Percentiles rank a stretch among this genome's conserved stretches.
phyloP scores from a whole-genome alignment of 1,140 invertebrate genomes.

The Probaryconus sp. region DNA sequence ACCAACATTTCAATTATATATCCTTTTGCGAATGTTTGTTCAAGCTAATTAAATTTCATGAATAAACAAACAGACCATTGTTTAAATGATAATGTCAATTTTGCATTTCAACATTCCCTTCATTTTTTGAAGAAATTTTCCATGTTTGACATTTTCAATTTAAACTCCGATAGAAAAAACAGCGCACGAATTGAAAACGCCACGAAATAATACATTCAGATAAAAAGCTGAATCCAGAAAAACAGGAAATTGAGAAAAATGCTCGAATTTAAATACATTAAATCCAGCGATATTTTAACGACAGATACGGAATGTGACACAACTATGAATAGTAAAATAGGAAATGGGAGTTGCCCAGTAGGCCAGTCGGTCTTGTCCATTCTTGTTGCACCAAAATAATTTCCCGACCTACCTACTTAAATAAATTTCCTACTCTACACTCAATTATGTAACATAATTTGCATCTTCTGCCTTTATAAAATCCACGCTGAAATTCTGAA shows the following conservation, averaged over 20 bases:
- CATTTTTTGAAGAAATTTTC: background rate
- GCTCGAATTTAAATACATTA: background rate
- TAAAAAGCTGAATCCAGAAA: too few species aligned
- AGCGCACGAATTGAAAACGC: too few species aligned
- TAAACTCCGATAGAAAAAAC: too few species aligned
- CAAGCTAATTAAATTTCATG: conserved; percentile 16
- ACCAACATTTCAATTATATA: conserved; percentile 28
- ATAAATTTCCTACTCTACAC: conserved; percentile 20
- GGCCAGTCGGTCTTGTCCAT: conserved; percentile 60
- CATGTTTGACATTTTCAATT: too few species aligned
- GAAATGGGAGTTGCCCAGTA: conserved; percentile 58
- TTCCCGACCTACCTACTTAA: conserved; percentile 24
- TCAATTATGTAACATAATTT: conserved; percentile 25
- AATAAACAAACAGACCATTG: background rate
- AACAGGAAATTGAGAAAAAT: background rate
- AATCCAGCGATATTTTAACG: conserved; percentile 40
- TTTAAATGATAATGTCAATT: too few species aligned
- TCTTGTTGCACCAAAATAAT: conserved; percentile 61
- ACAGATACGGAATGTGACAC: conserved; percentile 49
- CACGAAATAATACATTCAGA: too few species aligned
- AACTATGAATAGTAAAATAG: conserved; percentile 68
- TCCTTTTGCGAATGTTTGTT: conserved; percentile 27
- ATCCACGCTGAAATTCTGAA: too few species aligned
- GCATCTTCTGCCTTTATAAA: too few species aligned
- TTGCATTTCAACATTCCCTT: too few species aligned